A percentile compares a stretch with the other conserved stretches of the same genome.
Evolutionary conservation across 2,113 vertebrate genomes (phyloP).

Genomic region (Trogon surrucura): DNA sequence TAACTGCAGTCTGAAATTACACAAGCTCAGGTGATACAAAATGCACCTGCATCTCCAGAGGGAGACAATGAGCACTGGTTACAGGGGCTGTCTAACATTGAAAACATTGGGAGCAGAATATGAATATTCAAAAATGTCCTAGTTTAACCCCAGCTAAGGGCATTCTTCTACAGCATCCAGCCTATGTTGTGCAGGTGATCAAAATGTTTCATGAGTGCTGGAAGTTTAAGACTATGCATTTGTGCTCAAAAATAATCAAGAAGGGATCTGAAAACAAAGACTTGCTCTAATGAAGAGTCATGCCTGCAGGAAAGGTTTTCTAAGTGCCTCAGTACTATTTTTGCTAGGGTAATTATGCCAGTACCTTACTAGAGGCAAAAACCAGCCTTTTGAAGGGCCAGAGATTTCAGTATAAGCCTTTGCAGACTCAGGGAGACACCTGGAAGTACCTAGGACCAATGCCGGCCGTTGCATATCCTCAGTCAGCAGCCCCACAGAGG

Average conservation of each 20-base stretch:
- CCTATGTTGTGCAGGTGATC: not conserved
- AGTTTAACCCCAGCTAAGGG: not conserved
- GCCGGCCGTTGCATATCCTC: not conserved
- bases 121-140: not conserved
- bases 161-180: not conserved
- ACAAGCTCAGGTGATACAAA: not conserved
- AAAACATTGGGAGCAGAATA: not conserved
- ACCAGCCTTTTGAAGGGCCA: not conserved
- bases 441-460: not conserved
- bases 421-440: not conserved
- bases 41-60: not conserved
- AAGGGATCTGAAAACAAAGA: not conserved
- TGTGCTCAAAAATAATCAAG: not conserved
- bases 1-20: not conserved
- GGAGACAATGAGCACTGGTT: not conserved
- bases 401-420: not conserved
- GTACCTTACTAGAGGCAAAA: not conserved
- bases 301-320: not conserved
- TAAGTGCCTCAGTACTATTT: not conserved
- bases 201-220: not conserved
- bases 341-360: fast-evolving
- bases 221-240: not conserved
- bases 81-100: not conserved
- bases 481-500: no score
- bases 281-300: not conserved